A percentile compares a stretch with the other conserved stretches of the same genome.
phyloP scores from a whole-genome alignment of 2,888 invertebrate genomes.

The Philopedon plagiatum region DNA sequence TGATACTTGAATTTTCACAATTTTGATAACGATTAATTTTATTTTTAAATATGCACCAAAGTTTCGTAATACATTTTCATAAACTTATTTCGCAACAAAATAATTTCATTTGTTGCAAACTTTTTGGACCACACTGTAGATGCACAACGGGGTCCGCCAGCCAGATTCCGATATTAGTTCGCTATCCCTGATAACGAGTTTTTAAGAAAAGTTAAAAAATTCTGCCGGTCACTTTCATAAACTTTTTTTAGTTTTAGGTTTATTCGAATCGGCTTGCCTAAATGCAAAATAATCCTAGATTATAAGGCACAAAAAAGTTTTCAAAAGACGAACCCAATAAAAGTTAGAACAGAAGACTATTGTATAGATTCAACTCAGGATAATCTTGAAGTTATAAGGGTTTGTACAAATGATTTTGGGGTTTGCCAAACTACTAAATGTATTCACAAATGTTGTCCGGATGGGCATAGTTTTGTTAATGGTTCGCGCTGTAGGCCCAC shows the following conservation, averaged over 20 bases:
- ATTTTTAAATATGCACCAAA: too few relatives aligned
- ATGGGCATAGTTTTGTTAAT: slow-evolving; percentile 69
- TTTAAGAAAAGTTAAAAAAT: not conserved
- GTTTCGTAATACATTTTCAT: too few relatives aligned
- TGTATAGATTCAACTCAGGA: slow-evolving; percentile 55
- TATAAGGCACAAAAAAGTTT: slow-evolving; percentile 18
- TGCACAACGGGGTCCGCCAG: too few relatives aligned
- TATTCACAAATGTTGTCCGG: slow-evolving; percentile 72
- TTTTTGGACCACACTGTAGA: too few relatives aligned
- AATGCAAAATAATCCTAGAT: slow-evolving; percentile 57
- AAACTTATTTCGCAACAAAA: too few relatives aligned
- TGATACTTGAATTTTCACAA: too few relatives aligned
- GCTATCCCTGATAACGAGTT: too few relatives aligned
- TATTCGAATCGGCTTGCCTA: slow-evolving; percentile 42
- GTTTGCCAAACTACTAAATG: slow-evolving; percentile 61
- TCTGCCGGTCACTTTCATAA: not conserved
- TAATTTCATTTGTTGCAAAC: too few relatives aligned
- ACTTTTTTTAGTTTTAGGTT: slow-evolving; percentile 30
- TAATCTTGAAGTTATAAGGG: slow-evolving; percentile 51
- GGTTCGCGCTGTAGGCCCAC: slow-evolving; percentile 57
- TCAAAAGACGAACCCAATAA: not conserved
- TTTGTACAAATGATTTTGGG: slow-evolving; percentile 54
- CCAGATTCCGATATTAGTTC: too few relatives aligned
- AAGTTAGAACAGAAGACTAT: slow-evolving; percentile 40
- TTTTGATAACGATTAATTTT: too few relatives aligned